A percentile compares a stretch with the other conserved stretches of the same genome.
Conservation (phyloP, 2,797 vertebrate species). For the Chrysocyon brachyurus region DNA sequence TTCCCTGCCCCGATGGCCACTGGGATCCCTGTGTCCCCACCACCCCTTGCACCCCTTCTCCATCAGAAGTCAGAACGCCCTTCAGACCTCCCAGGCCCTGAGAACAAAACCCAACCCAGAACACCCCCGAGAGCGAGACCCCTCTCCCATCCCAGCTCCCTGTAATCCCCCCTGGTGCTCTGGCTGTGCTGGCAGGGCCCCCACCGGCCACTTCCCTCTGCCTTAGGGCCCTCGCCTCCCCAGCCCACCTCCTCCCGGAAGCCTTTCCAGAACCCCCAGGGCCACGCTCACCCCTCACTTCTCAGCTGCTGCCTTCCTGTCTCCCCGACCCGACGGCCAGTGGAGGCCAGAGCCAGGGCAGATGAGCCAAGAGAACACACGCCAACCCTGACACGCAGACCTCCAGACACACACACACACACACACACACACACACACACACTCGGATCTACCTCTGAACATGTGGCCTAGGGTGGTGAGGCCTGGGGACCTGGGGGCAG, state of each 20-base stretch:
- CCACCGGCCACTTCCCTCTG: not conserved
- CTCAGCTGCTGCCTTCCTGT: not conserved
- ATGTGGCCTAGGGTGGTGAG: accelerated
- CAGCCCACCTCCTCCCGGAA: not conserved
- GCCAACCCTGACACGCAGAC: accelerated
- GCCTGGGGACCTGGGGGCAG: accelerated
- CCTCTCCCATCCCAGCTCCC: not conserved
- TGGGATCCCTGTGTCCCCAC: not conserved
- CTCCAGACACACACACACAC: not conserved
- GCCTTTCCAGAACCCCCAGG: not conserved
- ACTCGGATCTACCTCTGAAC: not conserved
- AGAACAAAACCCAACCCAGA: not conserved
- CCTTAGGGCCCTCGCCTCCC: not conserved
- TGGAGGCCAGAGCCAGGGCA: not conserved
- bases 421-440: not conserved
- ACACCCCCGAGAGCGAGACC: not conserved
- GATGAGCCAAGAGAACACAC: not conserved
- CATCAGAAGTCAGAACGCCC: not conserved
- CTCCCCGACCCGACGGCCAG: not conserved
- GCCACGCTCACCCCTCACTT: not conserved
- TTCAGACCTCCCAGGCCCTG: not conserved
- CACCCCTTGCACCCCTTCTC: not conserved
- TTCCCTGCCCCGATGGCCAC: not conserved
- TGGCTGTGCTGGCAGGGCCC: not conserved
- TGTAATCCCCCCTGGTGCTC: not conserved